phyloP scores from a whole-genome alignment of 2,888 invertebrate genomes.

The Pammene fasciana region DNA sequence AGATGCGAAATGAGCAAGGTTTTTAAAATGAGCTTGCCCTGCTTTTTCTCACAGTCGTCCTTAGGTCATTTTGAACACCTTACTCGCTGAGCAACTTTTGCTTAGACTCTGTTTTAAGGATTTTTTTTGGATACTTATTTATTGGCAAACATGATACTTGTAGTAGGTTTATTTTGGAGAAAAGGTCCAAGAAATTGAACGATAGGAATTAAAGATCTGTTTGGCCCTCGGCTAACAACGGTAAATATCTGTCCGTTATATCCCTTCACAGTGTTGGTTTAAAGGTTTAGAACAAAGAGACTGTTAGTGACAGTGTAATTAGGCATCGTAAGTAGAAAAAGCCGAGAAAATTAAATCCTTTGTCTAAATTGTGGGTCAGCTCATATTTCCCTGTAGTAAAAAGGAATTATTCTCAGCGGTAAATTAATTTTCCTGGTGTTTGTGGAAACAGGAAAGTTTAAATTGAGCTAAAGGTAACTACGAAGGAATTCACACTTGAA shows the following conservation, averaged over 20 bases:
- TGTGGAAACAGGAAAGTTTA: conserved; percentile 4
- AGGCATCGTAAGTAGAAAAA: conserved; percentile 49
- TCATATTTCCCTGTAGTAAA: conserved; percentile 22
- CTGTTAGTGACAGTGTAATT: conserved; percentile 57
- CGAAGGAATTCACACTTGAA: neutral
- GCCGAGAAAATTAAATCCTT: conserved; percentile 52
- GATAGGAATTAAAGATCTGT: no score
- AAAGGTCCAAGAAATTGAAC: no score
- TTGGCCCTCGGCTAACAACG: neutral
- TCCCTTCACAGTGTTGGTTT: neutral
- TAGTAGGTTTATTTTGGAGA: no score
- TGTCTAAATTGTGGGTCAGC: conserved; percentile 46
- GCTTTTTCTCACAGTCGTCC: no score
- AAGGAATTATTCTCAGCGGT: neutral
- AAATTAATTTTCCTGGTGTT: conserved; percentile 8
- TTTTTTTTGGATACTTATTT: no score
- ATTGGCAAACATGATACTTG: no score
- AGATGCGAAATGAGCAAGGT: no score
- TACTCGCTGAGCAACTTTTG: no score
- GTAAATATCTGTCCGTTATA: neutral
- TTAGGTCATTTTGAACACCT: no score
- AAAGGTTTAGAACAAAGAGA: conserved; percentile 54
- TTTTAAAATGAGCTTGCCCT: no score
- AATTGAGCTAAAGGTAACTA: neutral
- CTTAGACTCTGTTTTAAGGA: no score